Evolutionary conservation across 2,888 invertebrate species (phyloP).

Genomic region (Tanypteryx hageni): DNA sequence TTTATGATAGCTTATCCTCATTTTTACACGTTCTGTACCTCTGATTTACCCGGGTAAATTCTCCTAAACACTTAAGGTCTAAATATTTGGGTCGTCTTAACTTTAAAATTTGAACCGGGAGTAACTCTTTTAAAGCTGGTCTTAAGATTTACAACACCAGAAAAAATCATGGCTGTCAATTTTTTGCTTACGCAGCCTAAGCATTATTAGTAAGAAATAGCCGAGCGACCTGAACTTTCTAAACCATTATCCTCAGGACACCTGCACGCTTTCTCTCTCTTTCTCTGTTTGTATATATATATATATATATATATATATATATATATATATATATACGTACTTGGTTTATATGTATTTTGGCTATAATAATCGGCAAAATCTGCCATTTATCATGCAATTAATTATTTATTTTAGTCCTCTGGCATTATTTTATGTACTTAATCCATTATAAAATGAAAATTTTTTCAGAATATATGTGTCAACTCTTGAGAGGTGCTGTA

Average conservation of each 20-base stretch:
- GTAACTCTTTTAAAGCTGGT: background rate
- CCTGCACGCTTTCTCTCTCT: conserved; percentile 7
- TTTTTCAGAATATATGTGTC: background rate
- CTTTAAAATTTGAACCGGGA: background rate
- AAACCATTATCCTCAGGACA: background rate
- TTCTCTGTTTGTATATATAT: background rate
- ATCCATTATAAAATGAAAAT: too few relatives aligned
- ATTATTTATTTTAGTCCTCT: too few relatives aligned
- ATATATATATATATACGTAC: too few relatives aligned
- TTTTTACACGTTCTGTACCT: background rate
- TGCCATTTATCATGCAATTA: too few relatives aligned
- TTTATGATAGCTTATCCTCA: too few relatives aligned
- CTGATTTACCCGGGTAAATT: background rate
- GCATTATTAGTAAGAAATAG: background rate
- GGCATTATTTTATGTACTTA: too few relatives aligned
- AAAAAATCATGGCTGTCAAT: background rate
- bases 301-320: too few relatives aligned
- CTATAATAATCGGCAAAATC: too few relatives aligned
- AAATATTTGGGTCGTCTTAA: conserved; percentile 37
- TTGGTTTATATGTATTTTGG: too few relatives aligned
- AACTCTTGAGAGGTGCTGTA: background rate
- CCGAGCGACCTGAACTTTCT: background rate
- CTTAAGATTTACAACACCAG: conserved; percentile 30
- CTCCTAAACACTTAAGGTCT: background rate
- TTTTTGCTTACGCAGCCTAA: background rate